Conservation (phyloP, 2,113 vertebrate species). For the Gadus macrocephalus region DNA sequence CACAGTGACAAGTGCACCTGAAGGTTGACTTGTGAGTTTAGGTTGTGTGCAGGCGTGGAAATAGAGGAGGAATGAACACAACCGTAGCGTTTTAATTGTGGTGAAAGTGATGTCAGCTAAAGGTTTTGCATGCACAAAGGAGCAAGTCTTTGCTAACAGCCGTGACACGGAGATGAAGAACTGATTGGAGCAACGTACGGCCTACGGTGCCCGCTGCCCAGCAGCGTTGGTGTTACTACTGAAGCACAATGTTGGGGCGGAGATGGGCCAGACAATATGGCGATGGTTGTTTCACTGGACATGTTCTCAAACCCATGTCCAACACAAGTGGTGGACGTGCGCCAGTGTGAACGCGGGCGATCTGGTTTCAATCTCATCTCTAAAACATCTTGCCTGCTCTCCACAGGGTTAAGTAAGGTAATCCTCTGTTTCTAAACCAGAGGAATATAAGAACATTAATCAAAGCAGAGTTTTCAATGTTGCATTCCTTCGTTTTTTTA, state of each 20-base stretch:
- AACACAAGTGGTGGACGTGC: slow-evolving; percentile 47
- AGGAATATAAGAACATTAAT: slow-evolving; percentile 58
- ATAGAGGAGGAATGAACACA: slow-evolving; percentile 6
- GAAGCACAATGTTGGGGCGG: slow-evolving; percentile 15
- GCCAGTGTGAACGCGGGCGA: slow-evolving; percentile 53
- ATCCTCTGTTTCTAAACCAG: slow-evolving; percentile 47
- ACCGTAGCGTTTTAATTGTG: slow-evolving; percentile 30
- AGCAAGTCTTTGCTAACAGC: slow-evolving; percentile 28
- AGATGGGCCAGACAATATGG: slow-evolving; percentile 38
- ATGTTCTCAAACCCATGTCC: slow-evolving; percentile 45
- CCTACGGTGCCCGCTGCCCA: slow-evolving; percentile 10
- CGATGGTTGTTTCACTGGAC: slow-evolving; percentile 36
- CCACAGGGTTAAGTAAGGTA: slow-evolving; percentile 54
- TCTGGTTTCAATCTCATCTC: slow-evolving; percentile 60
- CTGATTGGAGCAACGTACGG: slow-evolving; percentile 11
- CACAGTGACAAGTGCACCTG: slow-evolving; percentile 45
- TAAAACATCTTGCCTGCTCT: slow-evolving; percentile 46
- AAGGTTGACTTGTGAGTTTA: slow-evolving; percentile 31
- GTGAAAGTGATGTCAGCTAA: slow-evolving; percentile 36
- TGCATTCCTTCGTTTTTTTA: slow-evolving; percentile 1
- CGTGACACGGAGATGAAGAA: slow-evolving; percentile 26
- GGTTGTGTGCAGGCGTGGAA: slow-evolving; percentile 5
- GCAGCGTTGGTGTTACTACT: slow-evolving; percentile 15
- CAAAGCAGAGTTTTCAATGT: slow-evolving; percentile 43
- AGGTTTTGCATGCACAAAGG: slow-evolving; percentile 21